phyloP scores from a whole-genome alignment of 2,113 vertebrate genomes.

The Bubo bubo region DNA sequence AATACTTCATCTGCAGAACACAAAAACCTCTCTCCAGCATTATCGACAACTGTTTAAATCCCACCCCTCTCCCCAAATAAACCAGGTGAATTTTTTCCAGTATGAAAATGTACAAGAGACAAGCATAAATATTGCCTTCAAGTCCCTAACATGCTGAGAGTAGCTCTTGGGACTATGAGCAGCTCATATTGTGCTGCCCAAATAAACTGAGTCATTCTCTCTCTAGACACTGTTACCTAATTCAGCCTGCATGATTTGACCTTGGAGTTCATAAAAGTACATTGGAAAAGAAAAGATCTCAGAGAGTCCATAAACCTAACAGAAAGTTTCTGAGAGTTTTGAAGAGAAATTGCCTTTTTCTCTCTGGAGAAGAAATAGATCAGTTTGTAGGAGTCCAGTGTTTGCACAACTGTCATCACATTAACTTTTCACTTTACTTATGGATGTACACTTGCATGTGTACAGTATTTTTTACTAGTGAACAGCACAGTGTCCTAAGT shows the following conservation, averaged over 20 bases:
- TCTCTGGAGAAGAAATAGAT: not conserved
- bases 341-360: not conserved
- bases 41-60: not conserved
- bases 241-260: conserved; percentile 38
- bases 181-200: not conserved
- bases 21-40: not conserved
- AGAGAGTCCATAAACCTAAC: not conserved
- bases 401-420: not conserved
- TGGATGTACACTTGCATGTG: not conserved
- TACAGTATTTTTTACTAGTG: not conserved
- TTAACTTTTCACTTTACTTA: not conserved
- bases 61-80: not conserved
- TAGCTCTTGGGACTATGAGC: not conserved
- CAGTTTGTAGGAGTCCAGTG: not conserved
- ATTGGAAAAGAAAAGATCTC: not conserved
- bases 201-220: conserved; percentile 57
- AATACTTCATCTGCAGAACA: not conserved
- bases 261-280: conserved; percentile 26
- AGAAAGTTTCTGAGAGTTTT: not conserved
- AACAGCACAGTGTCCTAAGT: not conserved
- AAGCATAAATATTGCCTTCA: conserved; percentile 2
- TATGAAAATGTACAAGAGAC: not conserved
- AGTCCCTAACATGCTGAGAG: not conserved
- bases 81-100: not conserved
- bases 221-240: conserved; percentile 38